A percentile compares a stretch with the other conserved stretches of the same genome.
These are phyloP conservation scores for Ctena decussata DNA, from an alignment of 2,888 invertebrate genomes.

Conservation along the genomic window DNA sequence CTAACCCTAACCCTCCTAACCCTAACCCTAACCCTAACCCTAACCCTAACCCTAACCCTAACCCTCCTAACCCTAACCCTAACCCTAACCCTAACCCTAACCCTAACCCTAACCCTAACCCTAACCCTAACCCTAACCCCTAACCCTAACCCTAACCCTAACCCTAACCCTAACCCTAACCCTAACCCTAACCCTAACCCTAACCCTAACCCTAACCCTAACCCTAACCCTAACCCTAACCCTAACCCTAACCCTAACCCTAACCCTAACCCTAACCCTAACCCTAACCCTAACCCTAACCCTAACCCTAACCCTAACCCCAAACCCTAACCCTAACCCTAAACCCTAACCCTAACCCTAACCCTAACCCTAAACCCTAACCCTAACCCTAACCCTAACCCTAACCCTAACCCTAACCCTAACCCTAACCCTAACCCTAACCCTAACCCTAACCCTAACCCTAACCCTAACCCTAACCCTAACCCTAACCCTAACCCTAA, in stretches of 20 bases:
- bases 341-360: slow-evolving; percentile 51
- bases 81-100: slow-evolving; percentile 50
- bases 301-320: slow-evolving; percentile 49
- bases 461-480: slow-evolving; percentile 17
- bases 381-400: slow-evolving; percentile 36
- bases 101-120: slow-evolving; percentile 54
- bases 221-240: slow-evolving; percentile 69
- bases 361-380: slow-evolving; percentile 32
- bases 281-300: slow-evolving; percentile 43
- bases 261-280: slow-evolving; percentile 67
- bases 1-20: slow-evolving; percentile 50
- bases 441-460: slow-evolving; percentile 49
- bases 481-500: slow-evolving; percentile 39
- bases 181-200: slow-evolving; percentile 63
- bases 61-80: slow-evolving; percentile 52
- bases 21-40: slow-evolving; percentile 59
- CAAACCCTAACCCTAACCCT: slow-evolving; percentile 60
- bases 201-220: slow-evolving; percentile 68
- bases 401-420: slow-evolving; percentile 60
- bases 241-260: slow-evolving; percentile 65
- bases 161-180: slow-evolving; percentile 63
- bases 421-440: slow-evolving; percentile 55
- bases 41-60: slow-evolving; percentile 30
- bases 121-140: slow-evolving; percentile 54
- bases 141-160: slow-evolving; percentile 37